These are phyloP conservation scores for Thamnaconus septentrionalis DNA, from an alignment of 2,113 vertebrate species.

Conservation along the genomic window DNA sequence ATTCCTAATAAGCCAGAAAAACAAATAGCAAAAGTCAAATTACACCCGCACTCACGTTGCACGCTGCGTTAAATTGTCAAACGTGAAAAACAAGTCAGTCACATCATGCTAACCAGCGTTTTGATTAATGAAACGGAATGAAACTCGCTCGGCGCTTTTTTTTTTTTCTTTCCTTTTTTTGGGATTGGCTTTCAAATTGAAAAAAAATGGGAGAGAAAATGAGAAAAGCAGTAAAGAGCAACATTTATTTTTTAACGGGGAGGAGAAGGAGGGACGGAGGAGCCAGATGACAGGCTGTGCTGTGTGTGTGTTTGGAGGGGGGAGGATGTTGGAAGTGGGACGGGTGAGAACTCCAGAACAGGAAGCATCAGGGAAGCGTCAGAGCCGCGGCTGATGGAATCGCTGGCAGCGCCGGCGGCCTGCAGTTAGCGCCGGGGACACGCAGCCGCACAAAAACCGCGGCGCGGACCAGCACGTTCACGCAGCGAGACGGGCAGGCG, in stretches of 20 bases:
- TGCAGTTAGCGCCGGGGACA: slow-evolving; percentile 34
- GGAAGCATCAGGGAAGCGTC: slow-evolving; percentile 61
- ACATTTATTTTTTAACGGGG: slow-evolving; percentile 16
- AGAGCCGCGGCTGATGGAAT: slow-evolving; percentile 44
- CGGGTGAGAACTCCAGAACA: slow-evolving; percentile 55
- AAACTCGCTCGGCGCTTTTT: slow-evolving; percentile 8
- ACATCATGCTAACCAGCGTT: neutral
- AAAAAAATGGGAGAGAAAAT: slow-evolving; percentile 14
- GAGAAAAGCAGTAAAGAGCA: slow-evolving; percentile 28
- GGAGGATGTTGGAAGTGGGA: slow-evolving; percentile 42
- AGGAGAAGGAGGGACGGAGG: slow-evolving; percentile 4
- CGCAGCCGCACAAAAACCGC: slow-evolving; percentile 16
- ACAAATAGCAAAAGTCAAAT: slow-evolving; percentile 65
- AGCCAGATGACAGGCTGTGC: slow-evolving; percentile 19
- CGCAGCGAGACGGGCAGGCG: slow-evolving; percentile 51
- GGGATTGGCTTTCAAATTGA: slow-evolving; percentile 23
- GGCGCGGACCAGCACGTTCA: slow-evolving; percentile 10
- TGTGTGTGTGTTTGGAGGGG: slow-evolving; percentile 37
- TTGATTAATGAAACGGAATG: slow-evolving; percentile 36
- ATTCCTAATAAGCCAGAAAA: slow-evolving; percentile 66
- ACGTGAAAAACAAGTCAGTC: slow-evolving; percentile 40
- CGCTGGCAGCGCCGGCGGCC: slow-evolving; percentile 43
- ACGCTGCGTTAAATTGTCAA: slow-evolving; percentile 40
- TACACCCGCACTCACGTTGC: slow-evolving; percentile 51
- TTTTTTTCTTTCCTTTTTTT: neutral